phyloP scores from a whole-genome alignment of 37 sponge, comb jelly and placozoan species.

The Agelas oroides region DNA sequence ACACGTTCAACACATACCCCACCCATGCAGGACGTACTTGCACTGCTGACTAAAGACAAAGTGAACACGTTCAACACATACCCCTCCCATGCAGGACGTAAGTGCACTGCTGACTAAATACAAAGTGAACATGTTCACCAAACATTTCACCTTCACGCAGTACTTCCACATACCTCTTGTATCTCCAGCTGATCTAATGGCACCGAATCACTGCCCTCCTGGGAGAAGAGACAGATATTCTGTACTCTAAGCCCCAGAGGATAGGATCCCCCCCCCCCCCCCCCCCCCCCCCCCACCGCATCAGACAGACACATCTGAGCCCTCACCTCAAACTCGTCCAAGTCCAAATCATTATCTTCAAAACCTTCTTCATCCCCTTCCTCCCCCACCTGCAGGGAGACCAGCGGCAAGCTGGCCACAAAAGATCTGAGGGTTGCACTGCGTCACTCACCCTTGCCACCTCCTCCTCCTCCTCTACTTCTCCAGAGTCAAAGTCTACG shows the following conservation, averaged over 20 bases:
- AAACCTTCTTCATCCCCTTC: conserved; percentile 57
- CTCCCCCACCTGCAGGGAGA: conserved; percentile 2
- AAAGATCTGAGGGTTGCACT: neutral
- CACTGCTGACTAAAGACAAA: no score
- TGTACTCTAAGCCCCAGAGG: neutral
- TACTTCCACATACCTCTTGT: conserved; percentile 21
- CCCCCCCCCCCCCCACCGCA: neutral
- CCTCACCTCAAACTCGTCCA: conserved; percentile 65
- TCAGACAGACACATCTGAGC: neutral
- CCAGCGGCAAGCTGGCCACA: neutral
- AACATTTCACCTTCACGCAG: neutral
- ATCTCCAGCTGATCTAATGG: neutral
- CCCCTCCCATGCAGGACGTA: no score
- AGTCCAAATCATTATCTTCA: conserved; percentile 50
- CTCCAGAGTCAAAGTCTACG: neutral
- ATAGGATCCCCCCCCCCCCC: neutral
- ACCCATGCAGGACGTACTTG: no score
- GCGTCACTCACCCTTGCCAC: neutral
- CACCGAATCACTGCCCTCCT: neutral
- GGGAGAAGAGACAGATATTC: no score
- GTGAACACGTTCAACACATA: no score
- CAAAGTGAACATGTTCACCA: neutral
- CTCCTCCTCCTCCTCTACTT: conserved; percentile 25
- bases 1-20: no score
- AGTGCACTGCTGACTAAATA: no score